Evolutionary conservation across 2,797 vertebrate genomes (phyloP).

Genomic region (Pipistrellus pipistrellus): DNA sequence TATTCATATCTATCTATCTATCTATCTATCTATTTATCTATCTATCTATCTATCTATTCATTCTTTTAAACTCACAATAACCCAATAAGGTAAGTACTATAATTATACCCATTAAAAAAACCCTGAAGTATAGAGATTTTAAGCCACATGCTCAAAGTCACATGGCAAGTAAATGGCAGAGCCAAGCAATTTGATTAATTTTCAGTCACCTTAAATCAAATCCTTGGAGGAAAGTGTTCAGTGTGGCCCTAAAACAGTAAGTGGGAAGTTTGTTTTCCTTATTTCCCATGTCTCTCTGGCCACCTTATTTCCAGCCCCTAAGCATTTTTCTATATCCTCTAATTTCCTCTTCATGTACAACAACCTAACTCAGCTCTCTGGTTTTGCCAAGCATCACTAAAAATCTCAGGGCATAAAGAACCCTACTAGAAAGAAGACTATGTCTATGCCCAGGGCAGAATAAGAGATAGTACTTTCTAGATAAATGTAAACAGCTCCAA

Average conservation of each 20-base stretch:
- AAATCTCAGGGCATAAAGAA: background rate
- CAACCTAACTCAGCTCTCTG: slow-evolving; percentile 3
- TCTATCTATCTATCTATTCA: background rate
- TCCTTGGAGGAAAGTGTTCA: background rate
- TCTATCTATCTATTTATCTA: background rate
- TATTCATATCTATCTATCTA: background rate
- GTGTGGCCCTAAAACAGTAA: background rate
- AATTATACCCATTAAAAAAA: background rate
- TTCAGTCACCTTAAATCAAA: background rate
- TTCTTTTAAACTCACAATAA: slow-evolving; percentile 2
- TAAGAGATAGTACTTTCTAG: background rate
- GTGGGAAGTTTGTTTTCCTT: slow-evolving; percentile 11
- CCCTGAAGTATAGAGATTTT: background rate
- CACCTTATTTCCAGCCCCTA: background rate
- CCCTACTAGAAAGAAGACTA: background rate
- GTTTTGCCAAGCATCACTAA: background rate
- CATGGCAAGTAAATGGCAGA: background rate
- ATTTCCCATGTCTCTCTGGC: background rate
- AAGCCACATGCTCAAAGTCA: background rate
- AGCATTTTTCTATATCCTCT: slow-evolving; percentile 8
- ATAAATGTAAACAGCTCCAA: background rate
- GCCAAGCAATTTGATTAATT: background rate
- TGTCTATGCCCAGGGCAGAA: background rate
- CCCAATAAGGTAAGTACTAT: background rate
- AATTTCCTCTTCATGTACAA: background rate